A percentile compares a stretch with the other conserved stretches of the same genome.
These are phyloP conservation scores for Xenopus borealis DNA, from an alignment of 2,113 vertebrate genomes.

Conservation along the genomic window DNA sequence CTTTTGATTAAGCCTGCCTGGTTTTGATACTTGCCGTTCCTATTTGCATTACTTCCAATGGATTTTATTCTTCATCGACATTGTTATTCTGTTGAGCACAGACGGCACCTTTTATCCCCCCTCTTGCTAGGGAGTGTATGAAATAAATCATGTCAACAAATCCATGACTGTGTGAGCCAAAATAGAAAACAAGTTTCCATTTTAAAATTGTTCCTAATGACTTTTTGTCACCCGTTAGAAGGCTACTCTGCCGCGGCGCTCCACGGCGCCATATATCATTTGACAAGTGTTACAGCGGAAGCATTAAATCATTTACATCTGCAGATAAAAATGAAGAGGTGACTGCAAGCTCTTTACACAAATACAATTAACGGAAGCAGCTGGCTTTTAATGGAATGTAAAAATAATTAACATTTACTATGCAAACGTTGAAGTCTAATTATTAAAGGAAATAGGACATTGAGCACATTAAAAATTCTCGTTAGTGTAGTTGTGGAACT, in stretches of 20 bases:
- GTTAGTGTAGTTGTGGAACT: too few relatives aligned
- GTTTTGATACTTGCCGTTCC: constrained; percentile 2
- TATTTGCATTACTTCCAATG: constrained; percentile 38
- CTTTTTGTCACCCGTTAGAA: constrained; percentile 44
- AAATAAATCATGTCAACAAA: constrained; percentile 46
- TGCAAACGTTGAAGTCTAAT: neutral
- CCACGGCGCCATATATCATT: constrained; percentile 36
- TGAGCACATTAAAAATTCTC: neutral
- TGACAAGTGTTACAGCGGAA: constrained; percentile 35
- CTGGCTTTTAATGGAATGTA: constrained; percentile 11
- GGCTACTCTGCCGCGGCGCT: constrained; percentile 19
- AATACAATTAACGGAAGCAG: constrained; percentile 18
- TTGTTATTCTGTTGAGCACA: constrained; percentile 38
- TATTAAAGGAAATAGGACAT: neutral
- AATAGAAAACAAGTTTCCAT: constrained; percentile 47
- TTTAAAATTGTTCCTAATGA: constrained; percentile 48
- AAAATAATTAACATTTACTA: constrained; percentile 17
- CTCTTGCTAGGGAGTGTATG: constrained; percentile 24
- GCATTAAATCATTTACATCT: constrained; percentile 44
- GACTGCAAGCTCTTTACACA: constrained; percentile 21
- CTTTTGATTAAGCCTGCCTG: constrained; percentile 16
- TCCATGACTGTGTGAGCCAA: constrained; percentile 38
- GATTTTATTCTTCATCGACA: constrained; percentile 16
- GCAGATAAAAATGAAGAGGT: constrained; percentile 29
- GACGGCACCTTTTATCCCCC: constrained; percentile 13